Base-by-base conservation (phyloP, 1,140 invertebrate species). In the Drosophila kurseongensis region DNA sequence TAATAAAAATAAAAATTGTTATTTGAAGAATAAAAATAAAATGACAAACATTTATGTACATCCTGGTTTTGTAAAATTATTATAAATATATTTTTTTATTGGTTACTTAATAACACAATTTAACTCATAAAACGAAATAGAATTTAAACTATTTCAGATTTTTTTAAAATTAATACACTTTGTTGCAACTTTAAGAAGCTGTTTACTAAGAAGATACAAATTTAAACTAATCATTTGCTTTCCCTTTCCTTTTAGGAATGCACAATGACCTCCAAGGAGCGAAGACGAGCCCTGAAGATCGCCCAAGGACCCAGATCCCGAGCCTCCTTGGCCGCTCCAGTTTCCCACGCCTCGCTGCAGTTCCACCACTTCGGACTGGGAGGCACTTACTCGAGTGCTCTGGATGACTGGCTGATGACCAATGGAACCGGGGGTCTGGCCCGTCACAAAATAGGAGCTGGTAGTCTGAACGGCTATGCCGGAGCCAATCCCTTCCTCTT, bases 191-290 rank as follows among this genome's bases (percentile, higher is more conserved):
- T n/a, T n/a, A n/a, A n/a, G n/a, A n/a, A n/a, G n/a, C n/a, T n/a
- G n/a, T n/a, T n/a, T n/a, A n/a, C n/a, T n/a, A n/a, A n/a, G n/a
- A n/a, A n/a, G n/a, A n/a, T n/a, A n/a, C n/a, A n/a, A n/a, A n/a
- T n/a, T n/a, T n/a, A 18, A 13, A 13, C 23, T 14, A 63, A 63
- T 23, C 6, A 2, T 36, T 12, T n/a, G 4, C 9, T 13, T 9
- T 13, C 6, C 1, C 1, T 18, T 18, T 18, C 18, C 0, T n/a
- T 45, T 0, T 36, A 94, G 93, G 94, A 95, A 88, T 95, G 94
- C 81, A 94, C 94, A 50, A 82, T 94, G 72, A 94, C 93, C 62
- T 94, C 94, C 61, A 95, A 95, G 84, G 94, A 95, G 81, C 92
- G 94, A 35, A 83, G 94, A 60, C 92, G 92, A 78, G 93, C 94